phyloP scores from a whole-genome alignment of 2,888 invertebrate genomes.

The Zelleria hepariella region DNA sequence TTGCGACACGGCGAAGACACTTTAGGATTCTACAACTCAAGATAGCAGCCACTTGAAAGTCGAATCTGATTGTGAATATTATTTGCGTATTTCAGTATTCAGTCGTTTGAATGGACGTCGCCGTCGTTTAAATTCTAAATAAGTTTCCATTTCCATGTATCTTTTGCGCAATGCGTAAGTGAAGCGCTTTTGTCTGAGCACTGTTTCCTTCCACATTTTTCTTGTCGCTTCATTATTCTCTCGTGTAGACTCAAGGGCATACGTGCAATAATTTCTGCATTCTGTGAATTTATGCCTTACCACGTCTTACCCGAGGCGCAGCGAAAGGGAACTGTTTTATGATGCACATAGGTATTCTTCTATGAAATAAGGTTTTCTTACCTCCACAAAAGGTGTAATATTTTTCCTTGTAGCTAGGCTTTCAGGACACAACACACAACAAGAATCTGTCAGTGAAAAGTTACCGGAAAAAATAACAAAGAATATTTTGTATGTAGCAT shows the following conservation, averaged over 20 bases:
- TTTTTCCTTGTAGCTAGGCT: background rate
- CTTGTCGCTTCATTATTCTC: background rate
- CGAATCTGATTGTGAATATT: background rate
- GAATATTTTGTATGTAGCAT: background rate
- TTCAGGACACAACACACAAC: background rate
- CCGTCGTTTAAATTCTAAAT: background rate
- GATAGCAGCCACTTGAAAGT: background rate
- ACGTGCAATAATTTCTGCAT: slow-evolving; percentile 31
- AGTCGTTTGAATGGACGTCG: background rate
- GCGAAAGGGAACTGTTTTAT: slow-evolving; percentile 8
- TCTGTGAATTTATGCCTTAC: slow-evolving; percentile 23
- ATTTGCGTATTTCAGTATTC: background rate
- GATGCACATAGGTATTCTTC: background rate
- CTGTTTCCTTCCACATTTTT: background rate
- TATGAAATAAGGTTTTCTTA: background rate
- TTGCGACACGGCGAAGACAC: slow-evolving; percentile 1
- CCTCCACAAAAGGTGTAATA: background rate
- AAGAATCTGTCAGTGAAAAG: background rate
- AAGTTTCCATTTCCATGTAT: background rate
- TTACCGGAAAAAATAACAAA: background rate
- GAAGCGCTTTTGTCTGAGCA: background rate
- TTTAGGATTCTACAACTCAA: background rate
- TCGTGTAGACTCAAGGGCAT: slow-evolving; percentile 14
- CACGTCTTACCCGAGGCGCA: slow-evolving; percentile 25
- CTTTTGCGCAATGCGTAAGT: background rate